Base-by-base conservation (phyloP, 92 coral and sea anemone genomes). In the Parazoanthus swiftii region DNA sequence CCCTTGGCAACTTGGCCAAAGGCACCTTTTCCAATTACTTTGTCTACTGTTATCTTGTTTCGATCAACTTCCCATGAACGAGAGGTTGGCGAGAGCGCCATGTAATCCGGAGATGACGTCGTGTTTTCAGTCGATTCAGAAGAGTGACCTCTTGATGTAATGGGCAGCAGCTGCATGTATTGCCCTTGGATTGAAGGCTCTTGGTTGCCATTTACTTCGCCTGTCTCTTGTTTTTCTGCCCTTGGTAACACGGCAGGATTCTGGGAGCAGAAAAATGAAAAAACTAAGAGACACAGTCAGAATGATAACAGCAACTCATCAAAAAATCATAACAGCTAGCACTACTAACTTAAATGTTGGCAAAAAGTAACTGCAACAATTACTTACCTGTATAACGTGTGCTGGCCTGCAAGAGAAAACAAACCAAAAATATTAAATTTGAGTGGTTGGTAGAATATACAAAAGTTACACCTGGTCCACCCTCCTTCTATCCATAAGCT, bases 1-100 rank as follows among this genome's bases (percentile, higher is more conserved):
- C 35, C 74, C 74, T 70, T 70, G 36, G 74, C 74, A 70, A 70
- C 74, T 36, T 70, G 74, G 25, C 74, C 74, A 70, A 70, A 70
- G 13, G 74, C 3, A 15, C 73, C 51, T 48, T 48, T 48, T 48
- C 51, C 51, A 48, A 48, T 48, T 11, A 48, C 51, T 6, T 48
- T 48, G n/a, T 67, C 25, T 21, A 67, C 5, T 67, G n/a, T 67
- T 67, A 67, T 67, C 29, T 67, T 67, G 73, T 48, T 48, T 48
- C 51, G 51, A 48, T 10, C 0, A 48, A 48, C 13, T 48, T 48
- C 51, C 51, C 51, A 48, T 48, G 51, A 48, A 48, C 51, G 51
- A 48, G 51, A 6, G 13, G 51, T 6, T 48, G 51, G 51, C 73
- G 73, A 67, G 73, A 67, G 73, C n/a, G 73, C 73, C 73, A 67